phyloP scores from a whole-genome alignment of 2,797 vertebrate genomes.

The Microcaecilia unicolor region DNA sequence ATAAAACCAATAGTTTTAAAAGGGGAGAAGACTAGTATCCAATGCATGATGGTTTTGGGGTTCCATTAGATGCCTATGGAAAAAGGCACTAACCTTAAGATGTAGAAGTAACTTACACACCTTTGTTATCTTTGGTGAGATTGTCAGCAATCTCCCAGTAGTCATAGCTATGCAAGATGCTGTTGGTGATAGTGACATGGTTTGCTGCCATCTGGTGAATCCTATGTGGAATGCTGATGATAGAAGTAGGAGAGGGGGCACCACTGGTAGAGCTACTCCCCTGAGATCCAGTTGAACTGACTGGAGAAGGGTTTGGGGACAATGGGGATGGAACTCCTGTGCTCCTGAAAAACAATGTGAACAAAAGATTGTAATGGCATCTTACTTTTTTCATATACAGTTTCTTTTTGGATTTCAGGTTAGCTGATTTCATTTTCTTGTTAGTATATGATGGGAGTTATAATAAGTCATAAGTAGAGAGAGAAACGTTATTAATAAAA shows the following conservation, averaged over 20 bases:
- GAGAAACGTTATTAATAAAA: too few relatives aligned
- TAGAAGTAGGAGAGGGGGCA: slow-evolving; percentile 59
- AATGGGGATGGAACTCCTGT: slow-evolving; percentile 65
- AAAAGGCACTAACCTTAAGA: too few relatives aligned
- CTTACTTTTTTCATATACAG: too few relatives aligned
- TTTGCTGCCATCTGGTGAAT: slow-evolving; percentile 99
- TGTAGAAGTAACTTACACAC: slow-evolving; percentile 29
- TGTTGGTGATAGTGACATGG: slow-evolving; percentile 95
- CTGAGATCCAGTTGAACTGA: slow-evolving; percentile 65
- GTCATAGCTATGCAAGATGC: slow-evolving; percentile 95
- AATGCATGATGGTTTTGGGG: too few relatives aligned
- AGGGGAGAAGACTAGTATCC: too few relatives aligned
- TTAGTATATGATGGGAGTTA: too few relatives aligned
- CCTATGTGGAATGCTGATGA: slow-evolving; percentile 91
- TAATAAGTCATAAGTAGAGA: too few relatives aligned
- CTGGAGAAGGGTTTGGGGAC: slow-evolving; percentile 68
- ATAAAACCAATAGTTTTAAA: too few relatives aligned
- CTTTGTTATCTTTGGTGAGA: slow-evolving; percentile 91
- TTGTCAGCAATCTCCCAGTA: slow-evolving; percentile 98
- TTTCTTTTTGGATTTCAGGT: background rate
- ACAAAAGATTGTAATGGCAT: slow-evolving; percentile 10
- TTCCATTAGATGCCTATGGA: too few relatives aligned
- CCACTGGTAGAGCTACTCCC: slow-evolving; percentile 48
- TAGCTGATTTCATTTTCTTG: background rate
- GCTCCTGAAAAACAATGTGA: slow-evolving; percentile 51